phyloP scores from a whole-genome alignment of 2,797 vertebrate genomes.

The Scomberomorus guttatus region DNA sequence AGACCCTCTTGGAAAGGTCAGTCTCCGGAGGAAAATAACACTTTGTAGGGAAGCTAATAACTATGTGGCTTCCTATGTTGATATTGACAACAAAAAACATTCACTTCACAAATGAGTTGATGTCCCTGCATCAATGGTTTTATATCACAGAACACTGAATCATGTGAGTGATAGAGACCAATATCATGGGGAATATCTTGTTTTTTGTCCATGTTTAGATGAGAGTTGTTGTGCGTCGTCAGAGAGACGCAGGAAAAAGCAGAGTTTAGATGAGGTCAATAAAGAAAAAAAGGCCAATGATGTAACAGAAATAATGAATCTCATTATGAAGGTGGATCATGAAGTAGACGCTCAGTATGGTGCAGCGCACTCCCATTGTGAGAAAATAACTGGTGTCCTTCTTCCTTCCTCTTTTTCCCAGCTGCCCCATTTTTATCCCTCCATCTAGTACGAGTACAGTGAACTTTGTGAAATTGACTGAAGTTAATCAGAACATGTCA shows the following conservation, averaged over 20 bases:
- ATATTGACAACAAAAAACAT: conserved; percentile 10
- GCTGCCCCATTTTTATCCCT: conserved; percentile 4
- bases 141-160: neutral
- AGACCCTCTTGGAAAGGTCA: conserved; percentile 29
- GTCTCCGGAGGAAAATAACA: conserved; percentile 4
- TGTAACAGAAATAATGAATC: conserved; percentile 48
- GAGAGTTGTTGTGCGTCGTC: neutral
- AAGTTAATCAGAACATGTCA: neutral
- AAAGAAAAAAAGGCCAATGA: conserved; percentile 25
- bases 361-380: conserved; percentile 43
- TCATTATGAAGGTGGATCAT: conserved; percentile 28
- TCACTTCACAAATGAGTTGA: neutral
- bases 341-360: conserved; percentile 19
- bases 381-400: conserved; percentile 18
- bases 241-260: conserved; percentile 5
- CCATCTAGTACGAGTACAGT: neutral
- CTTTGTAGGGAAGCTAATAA: neutral
- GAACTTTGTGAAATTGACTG: conserved; percentile 4
- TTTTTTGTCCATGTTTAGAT: neutral
- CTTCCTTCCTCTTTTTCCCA: neutral
- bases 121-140: neutral
- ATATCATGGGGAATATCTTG: neutral
- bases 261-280: conserved; percentile 15
- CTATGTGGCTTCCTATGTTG: neutral
- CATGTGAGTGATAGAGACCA: neutral